phyloP scores from a whole-genome alignment of 2,113 vertebrate genomes.

The Oxyura jamaicensis region DNA sequence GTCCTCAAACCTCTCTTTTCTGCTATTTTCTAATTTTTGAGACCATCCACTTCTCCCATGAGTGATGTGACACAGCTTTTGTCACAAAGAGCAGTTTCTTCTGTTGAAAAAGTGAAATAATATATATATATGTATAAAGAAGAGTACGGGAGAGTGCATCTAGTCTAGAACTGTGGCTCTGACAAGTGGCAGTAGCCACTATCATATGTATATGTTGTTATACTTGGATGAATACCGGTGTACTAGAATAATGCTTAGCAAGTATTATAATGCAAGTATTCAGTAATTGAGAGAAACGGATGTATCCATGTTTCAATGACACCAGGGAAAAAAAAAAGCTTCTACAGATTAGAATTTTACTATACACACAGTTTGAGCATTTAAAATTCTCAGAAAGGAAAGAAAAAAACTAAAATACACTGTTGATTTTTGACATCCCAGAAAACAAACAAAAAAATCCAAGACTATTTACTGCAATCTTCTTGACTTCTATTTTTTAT shows the following conservation, averaged over 20 bases:
- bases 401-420: neutral
- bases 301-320: neutral
- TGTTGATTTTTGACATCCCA: neutral
- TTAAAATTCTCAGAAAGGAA: neutral
- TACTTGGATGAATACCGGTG: neutral
- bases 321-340: neutral
- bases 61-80: neutral
- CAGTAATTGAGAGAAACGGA: neutral
- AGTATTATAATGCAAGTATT: neutral
- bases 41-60: neutral
- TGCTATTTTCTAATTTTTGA: neutral
- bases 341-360: neutral
- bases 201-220: neutral
- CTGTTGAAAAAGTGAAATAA: neutral
- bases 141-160: neutral
- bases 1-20: neutral
- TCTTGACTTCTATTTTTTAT: neutral
- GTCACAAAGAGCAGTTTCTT: neutral
- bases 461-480: neutral
- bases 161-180: neutral
- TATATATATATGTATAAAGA: accelerated
- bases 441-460: neutral
- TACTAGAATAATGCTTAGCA: neutral
- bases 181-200: neutral
- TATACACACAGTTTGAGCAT: neutral